phyloP scores from a whole-genome alignment of 2,797 vertebrate species.

The Anguilla marmorata region DNA sequence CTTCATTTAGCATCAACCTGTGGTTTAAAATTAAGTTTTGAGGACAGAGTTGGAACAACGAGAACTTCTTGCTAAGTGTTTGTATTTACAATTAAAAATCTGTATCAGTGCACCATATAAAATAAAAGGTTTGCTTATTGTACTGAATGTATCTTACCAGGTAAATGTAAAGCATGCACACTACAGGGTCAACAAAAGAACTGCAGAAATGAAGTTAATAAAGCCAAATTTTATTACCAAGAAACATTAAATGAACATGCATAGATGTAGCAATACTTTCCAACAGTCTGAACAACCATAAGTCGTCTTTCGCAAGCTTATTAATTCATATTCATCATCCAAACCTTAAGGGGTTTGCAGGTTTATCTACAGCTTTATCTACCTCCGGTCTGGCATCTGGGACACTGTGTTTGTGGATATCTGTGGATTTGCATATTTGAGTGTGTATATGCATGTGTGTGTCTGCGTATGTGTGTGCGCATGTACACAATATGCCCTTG shows the following conservation, averaged over 20 bases:
- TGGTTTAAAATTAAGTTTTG: not conserved
- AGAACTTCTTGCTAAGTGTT: not conserved
- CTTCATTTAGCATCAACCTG: not conserved
- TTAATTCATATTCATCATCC: not conserved
- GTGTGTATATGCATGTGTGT: too few relatives aligned
- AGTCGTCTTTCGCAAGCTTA: not conserved
- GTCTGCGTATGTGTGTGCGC: not conserved
- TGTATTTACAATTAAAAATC: not conserved
- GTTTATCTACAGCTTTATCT: not conserved
- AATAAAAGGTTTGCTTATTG: not conserved
- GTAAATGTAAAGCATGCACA: not conserved
- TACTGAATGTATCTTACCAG: not conserved
- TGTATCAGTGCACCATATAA: not conserved
- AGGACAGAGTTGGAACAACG: not conserved
- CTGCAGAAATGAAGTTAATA: not conserved
- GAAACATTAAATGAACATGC: constrained; percentile 15
- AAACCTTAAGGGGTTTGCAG: not conserved
- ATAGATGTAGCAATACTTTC: not conserved
- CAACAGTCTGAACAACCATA: constrained; percentile 5
- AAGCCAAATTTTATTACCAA: not conserved
- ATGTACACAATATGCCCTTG: not conserved
- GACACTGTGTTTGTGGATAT: not conserved
- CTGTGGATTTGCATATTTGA: too few relatives aligned
- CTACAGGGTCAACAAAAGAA: not conserved
- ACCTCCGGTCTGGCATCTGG: not conserved